These are phyloP conservation scores for Lycophotia porphyrea DNA, from an alignment of 2,888 invertebrate species.

Conservation along the genomic window DNA sequence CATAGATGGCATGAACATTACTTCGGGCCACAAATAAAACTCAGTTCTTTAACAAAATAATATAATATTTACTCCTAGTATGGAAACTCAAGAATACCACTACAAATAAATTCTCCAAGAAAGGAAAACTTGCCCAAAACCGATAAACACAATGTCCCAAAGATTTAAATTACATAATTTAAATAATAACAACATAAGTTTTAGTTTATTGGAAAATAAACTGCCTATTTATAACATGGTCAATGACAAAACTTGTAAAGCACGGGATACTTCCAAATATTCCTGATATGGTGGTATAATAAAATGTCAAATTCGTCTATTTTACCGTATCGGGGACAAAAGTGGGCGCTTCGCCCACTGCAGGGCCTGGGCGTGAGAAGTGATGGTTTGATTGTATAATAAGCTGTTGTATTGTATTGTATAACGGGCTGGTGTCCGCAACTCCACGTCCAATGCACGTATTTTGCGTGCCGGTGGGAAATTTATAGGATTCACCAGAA, in stretches of 20 bases:
- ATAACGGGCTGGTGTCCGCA: too few species aligned
- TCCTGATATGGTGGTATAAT: constrained; percentile 47
- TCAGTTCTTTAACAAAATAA: background rate
- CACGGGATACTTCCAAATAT: constrained; percentile 32
- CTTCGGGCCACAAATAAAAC: background rate
- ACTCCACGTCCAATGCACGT: too few species aligned
- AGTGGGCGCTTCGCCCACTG: constrained; percentile 63
- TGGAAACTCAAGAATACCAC: background rate
- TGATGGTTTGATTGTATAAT: constrained; percentile 46
- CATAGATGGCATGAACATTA: too few species aligned
- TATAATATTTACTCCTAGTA: background rate
- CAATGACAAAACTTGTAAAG: constrained; percentile 42
- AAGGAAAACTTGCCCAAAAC: constrained; percentile 12
- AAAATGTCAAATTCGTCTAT: constrained; percentile 53
- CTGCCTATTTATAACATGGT: constrained; percentile 35
- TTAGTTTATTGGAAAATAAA: constrained; percentile 40
- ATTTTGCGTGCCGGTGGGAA: too few species aligned
- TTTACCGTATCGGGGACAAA: constrained; percentile 55
- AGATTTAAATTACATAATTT: constrained; percentile 29
- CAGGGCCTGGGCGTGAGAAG: constrained; percentile 34
- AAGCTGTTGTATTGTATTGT: too few species aligned
- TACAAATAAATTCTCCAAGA: background rate
- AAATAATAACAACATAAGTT: constrained; percentile 52
- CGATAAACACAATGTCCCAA: constrained; percentile 23
- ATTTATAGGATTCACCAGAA: too few species aligned